These are phyloP conservation scores for Acanthococcus lagerstroemiae DNA, from an alignment of 2,888 invertebrate species.

Conservation along the genomic window DNA sequence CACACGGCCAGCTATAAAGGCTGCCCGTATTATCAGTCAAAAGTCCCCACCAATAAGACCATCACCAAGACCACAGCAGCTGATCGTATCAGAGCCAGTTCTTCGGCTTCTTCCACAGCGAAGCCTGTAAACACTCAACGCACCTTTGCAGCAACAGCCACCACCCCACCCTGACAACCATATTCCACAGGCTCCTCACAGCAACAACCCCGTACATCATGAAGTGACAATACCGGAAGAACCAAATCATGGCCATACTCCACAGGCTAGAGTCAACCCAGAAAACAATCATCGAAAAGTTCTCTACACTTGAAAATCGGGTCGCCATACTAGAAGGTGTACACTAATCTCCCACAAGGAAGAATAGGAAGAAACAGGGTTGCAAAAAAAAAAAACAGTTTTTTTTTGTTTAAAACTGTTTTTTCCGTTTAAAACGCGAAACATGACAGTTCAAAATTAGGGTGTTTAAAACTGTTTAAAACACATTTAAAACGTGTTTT, in stretches of 20 bases:
- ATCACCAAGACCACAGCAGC: not conserved
- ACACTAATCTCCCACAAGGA: too few species aligned
- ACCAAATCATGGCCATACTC: not conserved
- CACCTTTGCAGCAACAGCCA: not conserved
- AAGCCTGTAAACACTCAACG: not conserved
- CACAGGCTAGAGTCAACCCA: not conserved
- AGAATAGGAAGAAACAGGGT: too few species aligned
- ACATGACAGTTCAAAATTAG: too few species aligned
- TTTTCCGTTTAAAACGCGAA: too few species aligned
- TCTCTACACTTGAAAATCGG: not conserved
- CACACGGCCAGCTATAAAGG: constrained; percentile 1
- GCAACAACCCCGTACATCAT: not conserved
- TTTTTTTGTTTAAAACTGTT: too few species aligned
- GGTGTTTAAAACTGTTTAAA: too few species aligned
- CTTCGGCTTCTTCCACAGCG: not conserved
- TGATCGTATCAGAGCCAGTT: not conserved
- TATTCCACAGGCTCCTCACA: not conserved
- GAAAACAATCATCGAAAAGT: not conserved
- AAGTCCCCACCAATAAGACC: not conserved
- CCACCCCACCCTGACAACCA: too few species aligned
- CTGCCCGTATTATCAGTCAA: not conserved
- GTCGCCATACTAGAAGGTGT: not conserved
- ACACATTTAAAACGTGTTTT: too few species aligned
- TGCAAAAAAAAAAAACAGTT: too few species aligned
- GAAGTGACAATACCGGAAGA: too few species aligned